A percentile compares a stretch with the other conserved stretches of the same genome.
These are phyloP conservation scores for Oreochromis niloticus DNA, from an alignment of 2,113 vertebrate genomes.

Conservation along the genomic window DNA sequence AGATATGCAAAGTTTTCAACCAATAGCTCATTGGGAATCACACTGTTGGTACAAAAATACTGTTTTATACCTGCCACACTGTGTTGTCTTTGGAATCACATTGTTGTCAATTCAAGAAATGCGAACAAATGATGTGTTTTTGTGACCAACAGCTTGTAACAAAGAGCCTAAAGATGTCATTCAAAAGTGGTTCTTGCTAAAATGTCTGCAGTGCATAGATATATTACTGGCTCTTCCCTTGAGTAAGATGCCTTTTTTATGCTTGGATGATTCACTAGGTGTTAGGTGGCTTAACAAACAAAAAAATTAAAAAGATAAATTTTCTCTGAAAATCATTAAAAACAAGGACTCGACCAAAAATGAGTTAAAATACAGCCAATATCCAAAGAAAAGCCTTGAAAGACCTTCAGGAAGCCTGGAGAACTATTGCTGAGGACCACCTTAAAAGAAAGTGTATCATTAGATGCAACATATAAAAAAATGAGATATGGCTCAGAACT, in stretches of 20 bases:
- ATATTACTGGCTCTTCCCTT: neutral
- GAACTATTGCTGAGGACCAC: neutral
- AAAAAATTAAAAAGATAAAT: neutral
- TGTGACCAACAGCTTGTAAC: neutral
- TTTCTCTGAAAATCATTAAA: neutral
- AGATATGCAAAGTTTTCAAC: neutral
- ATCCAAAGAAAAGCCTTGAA: neutral
- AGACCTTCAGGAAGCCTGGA: neutral
- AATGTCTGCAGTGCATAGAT: neutral
- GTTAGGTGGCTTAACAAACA: neutral
- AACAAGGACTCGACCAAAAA: rapidly evolving
- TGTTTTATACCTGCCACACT: neutral
- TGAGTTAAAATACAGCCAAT: neutral
- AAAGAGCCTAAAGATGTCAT: neutral
- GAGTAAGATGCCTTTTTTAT: neutral
- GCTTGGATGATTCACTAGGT: neutral
- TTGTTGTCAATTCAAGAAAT: neutral
- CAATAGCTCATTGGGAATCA: neutral
- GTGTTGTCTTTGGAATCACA: neutral
- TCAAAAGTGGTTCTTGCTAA: neutral
- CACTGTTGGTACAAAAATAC: neutral
- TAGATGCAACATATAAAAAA: neutral
- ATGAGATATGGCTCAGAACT: neutral
- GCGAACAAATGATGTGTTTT: neutral
- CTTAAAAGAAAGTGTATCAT: neutral